Evolutionary conservation across 92 coral and sea anemone genomes (phyloP).

Genomic region (Virgularia gustaviana): DNA sequence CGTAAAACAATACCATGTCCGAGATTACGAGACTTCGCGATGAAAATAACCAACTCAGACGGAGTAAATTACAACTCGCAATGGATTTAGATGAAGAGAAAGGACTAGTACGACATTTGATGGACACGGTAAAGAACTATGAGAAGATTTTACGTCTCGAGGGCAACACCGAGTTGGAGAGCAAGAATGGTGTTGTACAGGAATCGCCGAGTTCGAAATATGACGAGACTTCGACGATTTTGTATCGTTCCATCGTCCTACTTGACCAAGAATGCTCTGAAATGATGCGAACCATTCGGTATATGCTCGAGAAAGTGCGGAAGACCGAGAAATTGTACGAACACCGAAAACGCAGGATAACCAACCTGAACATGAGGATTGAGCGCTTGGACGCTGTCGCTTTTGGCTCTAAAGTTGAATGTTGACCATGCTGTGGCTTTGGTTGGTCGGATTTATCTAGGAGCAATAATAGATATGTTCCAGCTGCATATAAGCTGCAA

Average conservation of each 20-base stretch:
- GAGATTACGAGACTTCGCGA: slow-evolving; percentile 28
- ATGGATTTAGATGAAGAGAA: slow-evolving; percentile 67
- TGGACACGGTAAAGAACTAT: slow-evolving; percentile 85
- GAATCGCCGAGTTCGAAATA: background rate
- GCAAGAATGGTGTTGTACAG: background rate
- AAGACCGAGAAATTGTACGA: slow-evolving; percentile 21
- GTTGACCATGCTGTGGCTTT: no score
- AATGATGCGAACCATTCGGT: background rate
- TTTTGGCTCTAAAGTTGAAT: slow-evolving; percentile 10
- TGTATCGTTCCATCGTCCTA: slow-evolving; percentile 20
- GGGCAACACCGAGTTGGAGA: background rate
- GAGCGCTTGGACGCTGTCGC: slow-evolving; percentile 23
- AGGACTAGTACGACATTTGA: slow-evolving; percentile 76
- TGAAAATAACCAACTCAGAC: slow-evolving; percentile 70
- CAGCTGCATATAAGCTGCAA: background rate
- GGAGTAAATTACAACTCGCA: slow-evolving; percentile 61
- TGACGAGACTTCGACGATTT: slow-evolving; percentile 8
- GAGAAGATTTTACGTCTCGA: slow-evolving; percentile 63
- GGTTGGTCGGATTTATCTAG: background rate
- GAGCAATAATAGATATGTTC: background rate
- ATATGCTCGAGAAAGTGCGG: slow-evolving; percentile 2
- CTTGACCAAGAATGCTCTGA: slow-evolving; percentile 21
- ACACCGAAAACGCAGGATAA: background rate
- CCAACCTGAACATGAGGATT: slow-evolving; percentile 12
- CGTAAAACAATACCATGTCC: background rate